Base-by-base conservation (phyloP, 2,113 vertebrate species). In the Lophochroa leadbeateri region DNA sequence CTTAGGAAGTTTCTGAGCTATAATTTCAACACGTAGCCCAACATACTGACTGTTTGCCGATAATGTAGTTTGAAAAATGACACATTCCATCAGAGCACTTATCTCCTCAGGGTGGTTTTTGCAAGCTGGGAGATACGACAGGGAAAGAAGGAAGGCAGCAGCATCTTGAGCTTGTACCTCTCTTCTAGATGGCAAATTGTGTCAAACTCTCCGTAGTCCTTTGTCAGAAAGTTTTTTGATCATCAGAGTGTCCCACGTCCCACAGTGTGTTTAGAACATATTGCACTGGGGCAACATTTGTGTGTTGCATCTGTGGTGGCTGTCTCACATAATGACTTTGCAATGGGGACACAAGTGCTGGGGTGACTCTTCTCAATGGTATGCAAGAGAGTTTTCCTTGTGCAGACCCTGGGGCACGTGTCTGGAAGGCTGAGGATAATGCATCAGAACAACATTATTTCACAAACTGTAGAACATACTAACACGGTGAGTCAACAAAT, bases 21-120 rank as follows among this genome's bases (percentile, higher is more conserved):
- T 92, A 78, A 81, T 84, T 97, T 90, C 82, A 91, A 53, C 83
- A 44, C 33, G 19, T 67, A 92, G 91, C 57, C 91, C 72, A 90
- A 83, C 70, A 41, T 33, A 58, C 85, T 78, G 88, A 67, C 83
- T 84, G 52, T 71, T 85, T 90, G 86, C 86, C 17, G 1, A 93
- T 94, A 91, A 85, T 82, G 67, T 3, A 80, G 24, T 81, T 88
- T 88, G 24, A 82, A 88, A 78, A 91, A 84, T 78, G 82, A 77
- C 86, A 76, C 18, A 2, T 29, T 39, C 50, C 65, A 61, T 86
- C 94, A 85, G 75, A 88, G 91, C 67, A 61, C 58, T 89, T 91
- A 94, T 77, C 91, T 96, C 75, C 77, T 74, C 6, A 0, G 78
- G 76, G 68, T 60, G 61, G 41, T 70, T 89, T 81, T 78, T 94